A percentile compares a stretch with the other conserved stretches of the same genome.
Conservation (phyloP, 2,888 invertebrate species). For the Entomobrya multifasciata region DNA sequence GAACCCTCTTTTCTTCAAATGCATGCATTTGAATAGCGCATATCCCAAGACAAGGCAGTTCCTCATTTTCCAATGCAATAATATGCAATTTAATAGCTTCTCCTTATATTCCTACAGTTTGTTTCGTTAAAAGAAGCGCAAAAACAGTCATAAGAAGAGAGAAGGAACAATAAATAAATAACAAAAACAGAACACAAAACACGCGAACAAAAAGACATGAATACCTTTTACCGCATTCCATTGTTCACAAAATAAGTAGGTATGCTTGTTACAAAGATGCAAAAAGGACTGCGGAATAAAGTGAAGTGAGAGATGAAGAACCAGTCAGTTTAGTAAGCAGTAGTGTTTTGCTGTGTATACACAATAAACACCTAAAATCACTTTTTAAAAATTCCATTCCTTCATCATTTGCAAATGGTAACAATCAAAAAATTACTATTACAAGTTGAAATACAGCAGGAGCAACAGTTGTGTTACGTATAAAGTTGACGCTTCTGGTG, state of each 20-base stretch:
- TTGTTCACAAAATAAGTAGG: slow-evolving; percentile 30
- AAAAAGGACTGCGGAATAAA: no score
- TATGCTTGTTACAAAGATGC: no score
- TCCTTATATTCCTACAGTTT: neutral
- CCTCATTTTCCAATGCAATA: no score
- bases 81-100: slow-evolving; percentile 10
- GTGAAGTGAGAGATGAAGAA: no score
- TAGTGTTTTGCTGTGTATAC: slow-evolving; percentile 17
- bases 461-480: no score
- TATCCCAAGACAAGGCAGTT: no score
- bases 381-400: slow-evolving; percentile 19
- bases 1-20: slow-evolving; percentile 13
- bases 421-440: slow-evolving; percentile 4
- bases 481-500: no score
- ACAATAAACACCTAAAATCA: slow-evolving; percentile 19
- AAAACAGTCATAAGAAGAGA: slow-evolving; percentile 4
- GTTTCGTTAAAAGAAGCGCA: slow-evolving; percentile 20
- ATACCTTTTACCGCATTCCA: slow-evolving; percentile 46
- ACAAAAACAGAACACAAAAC: slow-evolving; percentile 59
- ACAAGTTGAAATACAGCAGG: neutral
- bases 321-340: slow-evolving; percentile 28
- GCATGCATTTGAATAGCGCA: neutral
- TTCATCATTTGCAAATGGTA: no score
- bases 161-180: slow-evolving; percentile 22
- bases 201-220: slow-evolving; percentile 51